Conservation (phyloP, 1,140 invertebrate species). For the Aphaenogaster rudis region DNA sequence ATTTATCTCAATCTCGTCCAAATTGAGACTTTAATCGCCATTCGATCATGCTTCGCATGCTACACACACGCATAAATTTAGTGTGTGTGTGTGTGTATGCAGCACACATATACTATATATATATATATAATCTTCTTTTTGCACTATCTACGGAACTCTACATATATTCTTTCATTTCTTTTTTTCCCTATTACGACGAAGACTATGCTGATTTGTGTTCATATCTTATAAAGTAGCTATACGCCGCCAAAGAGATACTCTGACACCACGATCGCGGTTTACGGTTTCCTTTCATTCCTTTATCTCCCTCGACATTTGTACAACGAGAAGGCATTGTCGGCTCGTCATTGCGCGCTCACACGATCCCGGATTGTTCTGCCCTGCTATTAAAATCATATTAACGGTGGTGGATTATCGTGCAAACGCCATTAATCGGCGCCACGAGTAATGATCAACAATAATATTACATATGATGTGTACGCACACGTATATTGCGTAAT, state of each 20-base stretch:
- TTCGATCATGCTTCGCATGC: conserved; percentile 36
- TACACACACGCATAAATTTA: conserved; percentile 22
- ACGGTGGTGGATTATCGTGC: not conserved
- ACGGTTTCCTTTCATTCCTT: not conserved
- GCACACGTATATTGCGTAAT: conserved; percentile 16
- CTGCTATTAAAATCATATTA: conserved; percentile 39
- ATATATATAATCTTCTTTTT: conserved; percentile 49
- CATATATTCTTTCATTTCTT: conserved; percentile 51
- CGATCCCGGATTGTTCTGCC: conserved; percentile 26
- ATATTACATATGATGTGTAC: conserved; percentile 23
- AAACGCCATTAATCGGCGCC: not conserved
- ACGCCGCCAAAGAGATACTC: conserved; percentile 33
- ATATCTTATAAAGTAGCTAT: conserved; percentile 39
- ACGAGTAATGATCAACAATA: not conserved
- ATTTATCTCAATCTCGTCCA: conserved; percentile 46
- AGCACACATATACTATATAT: conserved; percentile 20
- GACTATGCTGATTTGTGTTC: conserved; percentile 48
- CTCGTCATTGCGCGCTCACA: conserved; percentile 48
- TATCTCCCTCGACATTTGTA: conserved; percentile 53
- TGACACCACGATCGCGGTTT: conserved; percentile 12
- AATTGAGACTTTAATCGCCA: conserved; percentile 27
- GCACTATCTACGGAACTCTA: conserved; percentile 44
- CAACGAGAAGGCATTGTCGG: conserved; percentile 64
- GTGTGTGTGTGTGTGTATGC: not conserved
- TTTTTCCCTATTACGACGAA: conserved; percentile 34